phyloP scores from a whole-genome alignment of 2,113 vertebrate species.

The Plecotus auritus region DNA sequence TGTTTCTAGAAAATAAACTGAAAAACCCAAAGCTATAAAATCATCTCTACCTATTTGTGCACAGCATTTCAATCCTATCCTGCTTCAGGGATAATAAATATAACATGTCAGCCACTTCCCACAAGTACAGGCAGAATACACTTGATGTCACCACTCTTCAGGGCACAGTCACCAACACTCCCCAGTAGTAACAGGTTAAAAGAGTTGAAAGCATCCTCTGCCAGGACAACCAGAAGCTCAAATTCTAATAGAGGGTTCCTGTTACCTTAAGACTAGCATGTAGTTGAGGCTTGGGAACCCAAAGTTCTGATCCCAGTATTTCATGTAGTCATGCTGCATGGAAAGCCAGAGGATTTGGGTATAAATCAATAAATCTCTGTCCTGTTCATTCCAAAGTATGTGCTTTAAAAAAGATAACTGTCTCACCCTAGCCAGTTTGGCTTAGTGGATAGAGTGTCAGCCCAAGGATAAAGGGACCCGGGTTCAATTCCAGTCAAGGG shows the following conservation, averaged over 20 bases:
- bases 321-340: neutral
- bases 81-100: neutral
- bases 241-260: neutral
- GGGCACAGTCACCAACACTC: neutral
- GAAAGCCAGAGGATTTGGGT: neutral
- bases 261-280: neutral
- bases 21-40: constrained; percentile 9
- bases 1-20: neutral
- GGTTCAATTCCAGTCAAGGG: too few relatives aligned
- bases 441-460: too few relatives aligned
- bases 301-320: neutral
- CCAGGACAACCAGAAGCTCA: constrained; percentile 39
- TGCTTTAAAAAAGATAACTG: neutral
- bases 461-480: too few relatives aligned
- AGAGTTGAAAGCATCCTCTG: constrained; percentile 57
- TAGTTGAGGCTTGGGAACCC: neutral
- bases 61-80: neutral
- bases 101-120: neutral
- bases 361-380: neutral
- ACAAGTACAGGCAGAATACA: neutral
- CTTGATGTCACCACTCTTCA: neutral
- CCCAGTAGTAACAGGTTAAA: neutral
- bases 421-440: neutral
- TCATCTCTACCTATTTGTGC: neutral
- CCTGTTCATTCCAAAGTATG: neutral